A percentile compares a stretch with the other conserved stretches of the same genome.
Conservation (phyloP, 2,797 vertebrate genomes). For the Leontopithecus rosalia region DNA sequence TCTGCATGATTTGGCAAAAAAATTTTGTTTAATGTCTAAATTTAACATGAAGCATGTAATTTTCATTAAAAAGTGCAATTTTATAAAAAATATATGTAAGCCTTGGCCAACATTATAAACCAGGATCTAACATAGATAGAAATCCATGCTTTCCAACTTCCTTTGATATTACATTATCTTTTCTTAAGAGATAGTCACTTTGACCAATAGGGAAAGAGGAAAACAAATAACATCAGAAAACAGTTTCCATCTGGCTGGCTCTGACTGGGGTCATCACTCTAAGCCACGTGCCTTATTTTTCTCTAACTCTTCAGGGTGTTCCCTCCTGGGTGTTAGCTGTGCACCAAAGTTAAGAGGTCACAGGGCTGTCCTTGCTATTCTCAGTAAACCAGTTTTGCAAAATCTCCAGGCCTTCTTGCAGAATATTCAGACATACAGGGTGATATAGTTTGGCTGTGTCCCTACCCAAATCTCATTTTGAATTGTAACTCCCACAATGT, state of each 20-base stretch:
- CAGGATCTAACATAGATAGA: neutral
- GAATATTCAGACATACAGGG: neutral
- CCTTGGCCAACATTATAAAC: neutral
- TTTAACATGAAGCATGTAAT: neutral
- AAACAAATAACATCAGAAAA: neutral
- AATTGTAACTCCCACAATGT: neutral
- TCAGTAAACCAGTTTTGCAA: neutral
- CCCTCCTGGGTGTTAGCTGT: neutral
- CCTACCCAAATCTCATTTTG: neutral
- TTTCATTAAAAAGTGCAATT: neutral
- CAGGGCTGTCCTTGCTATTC: neutral
- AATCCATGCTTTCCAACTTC: neutral
- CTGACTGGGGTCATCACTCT: neutral
- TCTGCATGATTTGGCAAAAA: neutral
- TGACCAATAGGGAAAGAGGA: neutral
- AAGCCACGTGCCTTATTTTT: neutral
- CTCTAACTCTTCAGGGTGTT: neutral
- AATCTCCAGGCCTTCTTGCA: neutral
- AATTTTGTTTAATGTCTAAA: slow-evolving; percentile 1
- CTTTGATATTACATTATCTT: neutral
- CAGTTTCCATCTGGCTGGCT: neutral
- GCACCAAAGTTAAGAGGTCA: neutral
- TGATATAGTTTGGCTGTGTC: neutral
- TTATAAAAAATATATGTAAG: neutral
- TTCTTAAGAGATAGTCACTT: neutral